A percentile compares a stretch with the other conserved stretches of the same genome.
These are phyloP conservation scores for Mythimna lalbum DNA, from an alignment of 2,888 invertebrate species.

Conservation along the genomic window DNA sequence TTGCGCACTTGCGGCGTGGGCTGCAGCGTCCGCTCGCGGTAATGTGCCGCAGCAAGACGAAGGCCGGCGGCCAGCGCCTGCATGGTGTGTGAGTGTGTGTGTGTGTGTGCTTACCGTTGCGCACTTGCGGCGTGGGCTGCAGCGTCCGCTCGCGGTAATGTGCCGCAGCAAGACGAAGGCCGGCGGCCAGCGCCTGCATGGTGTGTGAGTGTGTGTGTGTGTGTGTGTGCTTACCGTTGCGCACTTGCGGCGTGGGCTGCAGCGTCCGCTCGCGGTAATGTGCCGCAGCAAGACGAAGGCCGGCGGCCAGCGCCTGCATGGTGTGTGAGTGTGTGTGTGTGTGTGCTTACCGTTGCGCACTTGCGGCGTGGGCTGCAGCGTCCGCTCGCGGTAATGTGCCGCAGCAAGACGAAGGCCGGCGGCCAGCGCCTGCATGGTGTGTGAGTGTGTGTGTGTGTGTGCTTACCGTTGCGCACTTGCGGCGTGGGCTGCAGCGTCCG, in stretches of 20 bases:
- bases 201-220: neutral
- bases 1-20: constrained; percentile 97
- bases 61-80: constrained; percentile 97
- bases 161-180: constrained; percentile 92
- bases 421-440: constrained; percentile 82
- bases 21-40: constrained; percentile 95
- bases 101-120: constrained; percentile 90
- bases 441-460: constrained; percentile 71
- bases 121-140: constrained; percentile 97
- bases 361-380: constrained; percentile 97
- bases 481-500: constrained; percentile 97
- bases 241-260: constrained; percentile 97
- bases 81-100: neutral
- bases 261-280: constrained; percentile 93
- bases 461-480: constrained; percentile 96
- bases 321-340: constrained; percentile 70
- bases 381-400: constrained; percentile 95
- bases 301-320: constrained; percentile 89
- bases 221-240: constrained; percentile 90
- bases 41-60: constrained; percentile 96
- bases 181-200: constrained; percentile 95
- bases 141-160: constrained; percentile 93
- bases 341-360: constrained; percentile 95
- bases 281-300: constrained; percentile 80
- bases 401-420: constrained; percentile 93